Evolutionary conservation across 1,140 invertebrate species (phyloP), one percentile per base, ranked within the genome.

Genomic region (Drosophila elegans): DNA sequence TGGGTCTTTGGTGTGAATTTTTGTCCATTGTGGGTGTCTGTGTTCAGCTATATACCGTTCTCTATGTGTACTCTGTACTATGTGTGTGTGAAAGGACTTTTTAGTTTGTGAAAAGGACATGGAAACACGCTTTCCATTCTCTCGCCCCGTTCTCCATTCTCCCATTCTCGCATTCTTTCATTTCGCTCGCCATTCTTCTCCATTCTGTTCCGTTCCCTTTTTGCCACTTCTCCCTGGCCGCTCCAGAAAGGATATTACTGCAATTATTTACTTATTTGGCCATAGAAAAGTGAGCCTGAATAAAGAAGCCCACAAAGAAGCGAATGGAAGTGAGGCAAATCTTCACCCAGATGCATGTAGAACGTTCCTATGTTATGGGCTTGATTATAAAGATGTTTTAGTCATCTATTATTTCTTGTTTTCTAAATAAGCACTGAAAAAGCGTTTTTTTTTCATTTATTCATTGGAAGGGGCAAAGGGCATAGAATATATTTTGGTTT

Each of bases 241-340:
- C 84, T 66, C 63, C 79, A 74, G 79, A 88, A 76, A 88, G 83
- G 83, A 88, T 89, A 88, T 88, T 86, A 88, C 84, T 88, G 83
- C 83, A 88, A 88, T 88, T 88, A 88, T 89, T 88, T 88, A 88
- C 84, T 88, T 88, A 88, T 88, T 88, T 88, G 84, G 83, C 53
- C 67, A 83, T 83, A 89, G 83, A 88, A 83, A 82, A 82, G 82
- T 71, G 78, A 63, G 74, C 62, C 53, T 44, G 75, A 67, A 81
- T 64, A 80, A 74, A 56, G 69, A 62, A 63, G 44, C 54, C 39
- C 49, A 53, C 49, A 67, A 49, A 60, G 38, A 13, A 52, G 51
- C 68, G 69, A 82, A 49, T 68, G 67, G 67, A 78, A 66, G 53
- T 57, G 46, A 29, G 63, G 74, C 51, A 69, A 76, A 66, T 80